phyloP scores from a whole-genome alignment of 2,888 invertebrate species.

The Willowsia nigromaculata region DNA sequence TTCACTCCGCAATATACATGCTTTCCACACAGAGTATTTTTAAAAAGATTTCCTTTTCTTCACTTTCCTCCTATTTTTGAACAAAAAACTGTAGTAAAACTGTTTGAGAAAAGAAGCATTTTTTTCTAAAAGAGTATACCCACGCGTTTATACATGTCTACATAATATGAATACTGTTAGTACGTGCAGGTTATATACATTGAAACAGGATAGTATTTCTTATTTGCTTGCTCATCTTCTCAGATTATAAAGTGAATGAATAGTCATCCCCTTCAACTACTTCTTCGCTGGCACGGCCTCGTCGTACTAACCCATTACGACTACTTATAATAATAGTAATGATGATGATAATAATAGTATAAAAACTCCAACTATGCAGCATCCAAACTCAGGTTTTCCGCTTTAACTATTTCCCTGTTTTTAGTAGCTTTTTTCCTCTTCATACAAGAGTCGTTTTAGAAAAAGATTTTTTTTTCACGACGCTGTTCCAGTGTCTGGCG shows the following conservation, averaged over 20 bases:
- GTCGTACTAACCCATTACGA: slow-evolving; percentile 66
- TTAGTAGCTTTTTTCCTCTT: slow-evolving; percentile 64
- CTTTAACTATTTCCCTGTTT: slow-evolving; percentile 53
- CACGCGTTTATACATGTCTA: not conserved
- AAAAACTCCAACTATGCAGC: slow-evolving; percentile 26
- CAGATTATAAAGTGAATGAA: slow-evolving; percentile 67
- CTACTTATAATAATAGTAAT: slow-evolving; percentile 72
- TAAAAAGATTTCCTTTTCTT: slow-evolving; percentile 62
- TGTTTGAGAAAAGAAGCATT: slow-evolving; percentile 48
- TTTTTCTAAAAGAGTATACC: slow-evolving; percentile 1
- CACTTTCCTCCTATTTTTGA: slow-evolving; percentile 10
- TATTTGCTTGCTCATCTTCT: slow-evolving; percentile 69
- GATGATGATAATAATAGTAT: slow-evolving; percentile 69
- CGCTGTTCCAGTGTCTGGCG: slow-evolving; percentile 22
- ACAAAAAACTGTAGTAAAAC: slow-evolving; percentile 48
- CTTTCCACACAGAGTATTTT: slow-evolving; percentile 35
- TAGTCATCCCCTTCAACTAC: slow-evolving; percentile 54
- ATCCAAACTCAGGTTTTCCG: slow-evolving; percentile 56
- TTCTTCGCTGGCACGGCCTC: slow-evolving; percentile 37
- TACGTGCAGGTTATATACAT: not conserved
- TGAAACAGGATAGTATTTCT: slow-evolving; percentile 55
- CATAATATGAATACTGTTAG: not conserved
- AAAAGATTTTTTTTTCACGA: slow-evolving; percentile 35
- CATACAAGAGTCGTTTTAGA: slow-evolving; percentile 47
- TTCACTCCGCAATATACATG: not conserved